Evolutionary conservation across 2,888 invertebrate species (phyloP).

Genomic region (Mythimna pallens): DNA sequence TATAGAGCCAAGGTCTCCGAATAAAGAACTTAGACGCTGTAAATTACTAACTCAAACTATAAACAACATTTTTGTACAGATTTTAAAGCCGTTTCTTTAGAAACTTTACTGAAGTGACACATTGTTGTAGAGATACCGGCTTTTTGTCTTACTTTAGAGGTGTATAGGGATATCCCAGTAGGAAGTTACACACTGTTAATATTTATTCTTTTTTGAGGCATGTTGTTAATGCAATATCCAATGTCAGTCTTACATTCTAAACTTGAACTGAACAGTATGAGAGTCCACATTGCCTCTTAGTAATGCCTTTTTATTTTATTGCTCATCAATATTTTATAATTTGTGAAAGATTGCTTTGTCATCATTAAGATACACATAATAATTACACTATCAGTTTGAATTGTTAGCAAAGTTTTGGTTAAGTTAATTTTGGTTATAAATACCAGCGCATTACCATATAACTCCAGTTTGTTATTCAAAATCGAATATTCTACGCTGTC

Average conservation of each 20-base stretch:
- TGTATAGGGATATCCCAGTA: not conserved
- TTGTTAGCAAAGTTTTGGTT: not conserved
- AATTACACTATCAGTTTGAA: not conserved
- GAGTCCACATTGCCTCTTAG: too few species aligned
- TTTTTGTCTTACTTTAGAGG: constrained; percentile 19
- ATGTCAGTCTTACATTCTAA: too few species aligned
- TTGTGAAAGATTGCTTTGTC: not conserved
- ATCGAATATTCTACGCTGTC: not conserved
- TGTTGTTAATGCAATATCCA: not conserved
- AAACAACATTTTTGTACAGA: constrained; percentile 47
- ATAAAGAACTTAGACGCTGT: constrained; percentile 44
- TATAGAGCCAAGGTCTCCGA: constrained; percentile 20
- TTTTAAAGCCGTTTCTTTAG: constrained; percentile 36
- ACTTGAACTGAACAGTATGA: too few species aligned
- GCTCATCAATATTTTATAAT: too few species aligned
- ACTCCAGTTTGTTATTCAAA: not conserved
- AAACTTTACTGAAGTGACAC: constrained; percentile 45
- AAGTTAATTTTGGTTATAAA: not conserved
- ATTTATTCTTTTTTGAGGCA: not conserved
- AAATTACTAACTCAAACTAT: constrained; percentile 53
- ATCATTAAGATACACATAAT: not conserved
- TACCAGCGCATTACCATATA: not conserved
- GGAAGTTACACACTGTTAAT: not conserved
- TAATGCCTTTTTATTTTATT: too few species aligned
- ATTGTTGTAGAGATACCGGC: constrained; percentile 15